Evolutionary conservation across 2,888 invertebrate species (phyloP), one percentile per base, ranked within the genome.

Genomic region (Trypoxylon attenuatum): DNA sequence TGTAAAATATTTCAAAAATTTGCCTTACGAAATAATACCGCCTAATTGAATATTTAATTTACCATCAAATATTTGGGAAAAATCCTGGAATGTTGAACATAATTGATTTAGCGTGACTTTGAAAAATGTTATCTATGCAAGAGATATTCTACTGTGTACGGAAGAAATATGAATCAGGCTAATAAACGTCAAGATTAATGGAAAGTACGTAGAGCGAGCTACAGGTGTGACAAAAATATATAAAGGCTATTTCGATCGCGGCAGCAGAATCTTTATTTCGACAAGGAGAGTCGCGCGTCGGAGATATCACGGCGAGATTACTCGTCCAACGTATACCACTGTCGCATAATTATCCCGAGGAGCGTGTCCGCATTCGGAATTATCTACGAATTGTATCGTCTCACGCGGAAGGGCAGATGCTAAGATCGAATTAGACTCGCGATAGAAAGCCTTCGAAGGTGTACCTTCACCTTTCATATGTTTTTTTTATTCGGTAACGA

Each of bases 231-330:
- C 49, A 45, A 52, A 53, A 50, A 53, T 49, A 56, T 62, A 62
- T 63, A 29, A 52, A 23, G 47, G 10, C 18, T 52, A 15, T 23
- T 63, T 52, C 29, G 13, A 10, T 49, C 49, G 13, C 45, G 56
- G 52, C 47, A 39, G 54, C 18, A 53, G 55, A 61, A 71, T 69
- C 55, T 58, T 71, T 61, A 61, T 61, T 56, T 46, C 38, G 21
- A 54, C 25, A 25, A 16, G 18, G 13, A 21, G 38, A 52, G n/a
- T n/a, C n/a, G n/a, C 33, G 53, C 47, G 42, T 41, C 41, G 18
- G 33, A 72, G 72, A 72, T 72, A 61, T 62, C 59, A 57, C 16
- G 16, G 47, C 15, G 27, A 56, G 71, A 72, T 71, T 70, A 71
- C 39, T 38, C 33, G 55, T 13, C 18, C 43, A 33, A 51, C 55